Percentiles rank a stretch among this genome's conserved stretches.
phyloP scores from a whole-genome alignment of 2,888 invertebrate species.

The Ditula angustiorana region DNA sequence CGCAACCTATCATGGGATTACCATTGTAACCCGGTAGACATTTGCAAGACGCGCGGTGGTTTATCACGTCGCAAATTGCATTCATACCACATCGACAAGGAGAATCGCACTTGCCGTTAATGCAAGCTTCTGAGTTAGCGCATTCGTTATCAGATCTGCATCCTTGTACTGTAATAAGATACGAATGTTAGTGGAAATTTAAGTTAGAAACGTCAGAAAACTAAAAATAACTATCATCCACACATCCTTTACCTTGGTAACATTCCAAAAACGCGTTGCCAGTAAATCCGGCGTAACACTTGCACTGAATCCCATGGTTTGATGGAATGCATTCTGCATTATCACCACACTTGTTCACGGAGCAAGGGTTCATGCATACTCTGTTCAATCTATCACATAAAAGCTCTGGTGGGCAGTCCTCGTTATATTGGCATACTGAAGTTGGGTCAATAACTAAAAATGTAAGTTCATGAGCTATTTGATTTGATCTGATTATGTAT shows the following conservation, averaged over 20 bases:
- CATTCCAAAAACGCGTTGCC: slow-evolving; percentile 93
- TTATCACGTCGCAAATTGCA: slow-evolving; percentile 92
- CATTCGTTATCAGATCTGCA: slow-evolving; percentile 91
- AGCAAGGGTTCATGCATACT: slow-evolving; percentile 93
- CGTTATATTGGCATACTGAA: slow-evolving; percentile 93
- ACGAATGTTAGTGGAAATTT: neutral
- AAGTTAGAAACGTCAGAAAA: neutral
- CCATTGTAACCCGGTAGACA: slow-evolving; percentile 93
- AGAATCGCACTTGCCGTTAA: slow-evolving; percentile 90
- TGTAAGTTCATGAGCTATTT: neutral
- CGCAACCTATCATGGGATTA: slow-evolving; percentile 90
- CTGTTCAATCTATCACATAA: slow-evolving; percentile 94
- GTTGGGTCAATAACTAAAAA: slow-evolving; percentile 68
- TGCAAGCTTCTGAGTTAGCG: slow-evolving; percentile 90
- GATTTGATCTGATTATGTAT: too few relatives aligned
- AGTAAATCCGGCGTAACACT: slow-evolving; percentile 89
- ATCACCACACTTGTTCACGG: slow-evolving; percentile 92
- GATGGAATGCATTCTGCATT: slow-evolving; percentile 92
- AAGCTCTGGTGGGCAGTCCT: slow-evolving; percentile 95
- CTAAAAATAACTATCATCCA: neutral
- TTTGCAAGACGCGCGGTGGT: slow-evolving; percentile 92
- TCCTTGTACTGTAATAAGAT: slow-evolving; percentile 84
- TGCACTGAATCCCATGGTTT: slow-evolving; percentile 91
- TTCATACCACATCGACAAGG: slow-evolving; percentile 92
- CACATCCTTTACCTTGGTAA: slow-evolving; percentile 77